These are phyloP conservation scores for Catostomus latipinnis DNA, from an alignment of 2,797 vertebrate species.

Conservation along the genomic window DNA sequence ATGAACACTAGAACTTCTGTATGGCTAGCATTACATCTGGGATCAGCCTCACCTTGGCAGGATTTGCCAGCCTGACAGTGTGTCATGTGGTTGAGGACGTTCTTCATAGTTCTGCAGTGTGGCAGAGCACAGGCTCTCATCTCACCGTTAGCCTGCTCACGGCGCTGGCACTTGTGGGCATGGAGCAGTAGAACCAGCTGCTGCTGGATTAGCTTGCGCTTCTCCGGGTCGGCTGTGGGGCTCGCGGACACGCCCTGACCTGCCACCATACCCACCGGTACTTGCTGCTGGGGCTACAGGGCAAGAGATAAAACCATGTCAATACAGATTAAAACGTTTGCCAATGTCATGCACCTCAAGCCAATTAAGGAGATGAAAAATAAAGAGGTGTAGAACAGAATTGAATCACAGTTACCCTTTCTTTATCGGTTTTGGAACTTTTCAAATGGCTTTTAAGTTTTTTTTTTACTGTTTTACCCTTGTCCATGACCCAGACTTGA, in stretches of 20 bases:
- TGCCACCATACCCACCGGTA: conserved; percentile 74
- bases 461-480: conserved; percentile 45
- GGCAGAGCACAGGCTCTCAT: conserved; percentile 91
- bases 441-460: too few relatives aligned
- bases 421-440: too few relatives aligned
- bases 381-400: neutral
- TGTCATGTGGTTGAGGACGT: conserved; percentile 64
- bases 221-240: conserved; percentile 95
- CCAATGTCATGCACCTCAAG: neutral
- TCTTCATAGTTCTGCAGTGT: conserved; percentile 97
- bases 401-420: too few relatives aligned
- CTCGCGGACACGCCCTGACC: conserved; percentile 87
- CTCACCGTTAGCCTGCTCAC: conserved; percentile 95
- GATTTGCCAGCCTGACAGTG: conserved; percentile 73
- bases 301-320: neutral
- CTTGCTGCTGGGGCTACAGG: conserved; percentile 79
- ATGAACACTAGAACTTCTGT: too few relatives aligned
- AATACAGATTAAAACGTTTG: too few relatives aligned
- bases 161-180: conserved; percentile 97
- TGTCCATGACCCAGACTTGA: too few relatives aligned
- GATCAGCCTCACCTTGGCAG: conserved; percentile 66
- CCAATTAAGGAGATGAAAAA: neutral
- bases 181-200: conserved; percentile 98
- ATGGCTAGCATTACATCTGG: too few relatives aligned
- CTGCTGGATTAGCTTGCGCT: conserved; percentile 99